These are phyloP conservation scores for Adelosebastes latens DNA, from an alignment of 2,797 vertebrate species.

Conservation along the genomic window DNA sequence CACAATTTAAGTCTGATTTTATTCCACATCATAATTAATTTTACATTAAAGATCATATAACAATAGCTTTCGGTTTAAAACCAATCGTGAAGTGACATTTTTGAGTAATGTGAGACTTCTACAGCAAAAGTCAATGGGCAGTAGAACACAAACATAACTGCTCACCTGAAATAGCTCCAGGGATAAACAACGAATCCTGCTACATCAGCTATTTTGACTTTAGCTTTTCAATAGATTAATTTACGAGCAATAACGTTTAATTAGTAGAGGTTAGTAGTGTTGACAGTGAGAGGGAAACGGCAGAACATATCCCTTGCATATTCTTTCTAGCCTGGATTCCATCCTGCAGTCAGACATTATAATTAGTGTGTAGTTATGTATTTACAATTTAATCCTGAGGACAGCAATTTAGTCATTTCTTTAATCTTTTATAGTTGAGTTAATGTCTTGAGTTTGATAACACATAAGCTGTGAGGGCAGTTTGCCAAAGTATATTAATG, in stretches of 20 bases:
- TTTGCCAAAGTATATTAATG: neutral
- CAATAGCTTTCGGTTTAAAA: neutral
- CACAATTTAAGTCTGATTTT: neutral
- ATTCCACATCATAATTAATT: neutral
- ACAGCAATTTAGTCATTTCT: neutral
- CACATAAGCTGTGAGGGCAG: neutral
- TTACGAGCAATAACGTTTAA: neutral
- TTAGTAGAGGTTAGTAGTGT: neutral
- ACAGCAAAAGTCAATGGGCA: neutral
- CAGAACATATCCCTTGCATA: neutral
- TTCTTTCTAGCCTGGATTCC: neutral
- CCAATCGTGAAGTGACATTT: neutral
- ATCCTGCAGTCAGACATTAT: neutral
- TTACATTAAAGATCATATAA: neutral
- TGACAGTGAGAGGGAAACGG: neutral
- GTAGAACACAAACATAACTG: neutral
- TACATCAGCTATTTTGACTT: neutral
- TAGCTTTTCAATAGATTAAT: neutral
- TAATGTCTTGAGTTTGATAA: neutral
- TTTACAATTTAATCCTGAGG: neutral
- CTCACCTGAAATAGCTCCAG: slow-evolving; percentile 4
- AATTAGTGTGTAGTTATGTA: neutral
- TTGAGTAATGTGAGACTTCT: neutral
- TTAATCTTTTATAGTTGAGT: neutral
- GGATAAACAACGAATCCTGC: slow-evolving; percentile 13